These are phyloP conservation scores for Achlya flavicornis DNA, from an alignment of 2,888 invertebrate species.

Conservation along the genomic window DNA sequence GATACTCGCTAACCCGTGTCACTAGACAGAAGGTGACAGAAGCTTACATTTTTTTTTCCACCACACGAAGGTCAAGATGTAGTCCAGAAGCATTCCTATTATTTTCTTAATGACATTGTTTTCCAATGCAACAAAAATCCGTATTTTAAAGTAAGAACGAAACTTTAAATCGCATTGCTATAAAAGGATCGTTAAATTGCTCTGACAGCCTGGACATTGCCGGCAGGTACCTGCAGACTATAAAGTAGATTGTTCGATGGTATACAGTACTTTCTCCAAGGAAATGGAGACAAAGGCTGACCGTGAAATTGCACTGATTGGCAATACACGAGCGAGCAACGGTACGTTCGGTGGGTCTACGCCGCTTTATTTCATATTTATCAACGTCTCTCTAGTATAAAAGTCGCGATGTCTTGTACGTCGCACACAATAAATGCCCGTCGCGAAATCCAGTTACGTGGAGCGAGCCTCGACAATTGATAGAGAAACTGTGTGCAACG, in stretches of 20 bases:
- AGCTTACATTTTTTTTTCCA: no score
- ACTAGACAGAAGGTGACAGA: no score
- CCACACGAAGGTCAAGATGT: no score
- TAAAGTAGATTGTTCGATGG: no score
- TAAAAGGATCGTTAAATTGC: not conserved
- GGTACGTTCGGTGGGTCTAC: slow-evolving; percentile 28
- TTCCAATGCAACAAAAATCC: not conserved
- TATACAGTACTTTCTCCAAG: slow-evolving; percentile 14
- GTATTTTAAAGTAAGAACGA: not conserved
- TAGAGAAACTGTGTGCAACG: slow-evolving; percentile 84
- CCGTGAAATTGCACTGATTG: slow-evolving; percentile 51
- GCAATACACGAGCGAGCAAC: slow-evolving; percentile 49
- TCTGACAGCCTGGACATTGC: not conserved
- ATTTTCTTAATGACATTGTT: not conserved
- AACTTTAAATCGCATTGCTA: not conserved
- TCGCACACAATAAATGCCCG: slow-evolving; percentile 80
- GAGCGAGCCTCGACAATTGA: slow-evolving; percentile 81
- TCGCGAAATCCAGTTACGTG: slow-evolving; percentile 78
- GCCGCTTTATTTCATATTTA: slow-evolving; percentile 58
- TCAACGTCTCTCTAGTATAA: slow-evolving; percentile 63
- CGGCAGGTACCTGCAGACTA: not conserved
- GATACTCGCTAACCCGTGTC: no score
- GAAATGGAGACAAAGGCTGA: slow-evolving; percentile 22
- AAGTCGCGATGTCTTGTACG: slow-evolving; percentile 73
- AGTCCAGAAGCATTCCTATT: no score